Base-by-base conservation (phyloP, 1,140 invertebrate genomes). In the Drosophila mayri region DNA sequence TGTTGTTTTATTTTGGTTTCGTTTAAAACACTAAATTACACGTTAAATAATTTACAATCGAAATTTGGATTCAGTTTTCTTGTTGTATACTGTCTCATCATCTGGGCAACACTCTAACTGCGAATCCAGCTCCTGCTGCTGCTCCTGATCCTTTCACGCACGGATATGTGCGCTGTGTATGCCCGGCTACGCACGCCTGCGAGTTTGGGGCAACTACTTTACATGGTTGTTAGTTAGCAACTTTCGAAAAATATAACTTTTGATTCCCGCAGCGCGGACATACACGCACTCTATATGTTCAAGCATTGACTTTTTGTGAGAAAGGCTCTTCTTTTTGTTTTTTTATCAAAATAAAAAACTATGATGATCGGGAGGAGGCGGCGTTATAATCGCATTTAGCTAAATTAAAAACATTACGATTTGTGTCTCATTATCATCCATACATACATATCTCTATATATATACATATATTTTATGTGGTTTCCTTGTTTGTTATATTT, bases 41-140 rank as follows among this genome's bases (percentile, higher is more conserved):
- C 50, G 47, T 68, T 87, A 82, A 87, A 87, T 86, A 82, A 82
- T 79, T 79, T 83, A 86, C 79, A 87, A 83, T 76, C 74, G 68
- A 86, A 83, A 87, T 85, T 86, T 86, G 78, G 79, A 68, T 81
- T 86, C 74, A 81, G 60, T 86, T 81, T 68, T 61, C 43, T 55
- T 50, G 20, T 37, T 68, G 47, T 76, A 66, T 76, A 76, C 63
- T 59, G 61, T 76, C 37, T 49, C 46, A 28, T 75, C 49, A 35
- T 71, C 32, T 35, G 63, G 43, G 5, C 37, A 12, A 18, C n/a
- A 20, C 49, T 18, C 30, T 22, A 22, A 16, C 50, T 37, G 18
- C 18, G 14, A 37, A 35, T 38, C 20, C 35, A 50, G 11, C 28
- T 38, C 20, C 14, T 38, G 12, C 20, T 22, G 14, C 63, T 43